Evolutionary conservation across 2,888 invertebrate genomes (phyloP).

Genomic region (Erebia epiphron): DNA sequence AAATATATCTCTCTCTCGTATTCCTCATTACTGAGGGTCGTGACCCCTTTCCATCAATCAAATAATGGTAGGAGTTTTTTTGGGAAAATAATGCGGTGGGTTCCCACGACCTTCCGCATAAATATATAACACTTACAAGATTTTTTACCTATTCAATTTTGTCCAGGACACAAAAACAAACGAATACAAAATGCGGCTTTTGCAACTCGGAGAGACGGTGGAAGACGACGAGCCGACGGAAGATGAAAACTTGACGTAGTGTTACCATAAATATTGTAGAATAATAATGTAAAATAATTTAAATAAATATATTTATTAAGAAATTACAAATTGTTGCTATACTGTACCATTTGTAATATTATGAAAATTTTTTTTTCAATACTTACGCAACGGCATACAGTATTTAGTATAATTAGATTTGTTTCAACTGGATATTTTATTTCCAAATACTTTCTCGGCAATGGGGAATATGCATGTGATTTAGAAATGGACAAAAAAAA

Average conservation of each 20-base stretch:
- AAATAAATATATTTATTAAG: constrained; percentile 3
- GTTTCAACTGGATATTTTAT: neutral
- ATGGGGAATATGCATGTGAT: no score
- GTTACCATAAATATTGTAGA: constrained; percentile 5
- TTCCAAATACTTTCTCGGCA: no score
- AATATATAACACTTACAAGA: no score
- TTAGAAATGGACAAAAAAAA: no score
- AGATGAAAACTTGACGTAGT: constrained; percentile 45
- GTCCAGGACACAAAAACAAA: constrained; percentile 83
- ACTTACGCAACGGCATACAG: no score
- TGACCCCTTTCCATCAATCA: no score
- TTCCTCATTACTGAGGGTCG: no score
- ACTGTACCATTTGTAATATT: constrained; percentile 5
- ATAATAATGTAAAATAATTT: neutral
- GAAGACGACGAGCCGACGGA: constrained; percentile 63
- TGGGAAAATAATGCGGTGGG: no score
- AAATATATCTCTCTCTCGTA: no score
- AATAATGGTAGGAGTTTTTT: no score
- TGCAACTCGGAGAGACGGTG: constrained; percentile 80
- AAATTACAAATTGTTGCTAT: constrained; percentile 1
- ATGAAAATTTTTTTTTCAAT: neutral
- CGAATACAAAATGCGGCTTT: constrained; percentile 84
- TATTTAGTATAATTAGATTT: neutral
- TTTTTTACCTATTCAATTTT: neutral
- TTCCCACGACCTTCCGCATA: no score